A percentile compares a stretch with the other conserved stretches of the same genome.
Evolutionary conservation across 2,888 invertebrate species (phyloP).

Genomic region (Homarus gammarus): DNA sequence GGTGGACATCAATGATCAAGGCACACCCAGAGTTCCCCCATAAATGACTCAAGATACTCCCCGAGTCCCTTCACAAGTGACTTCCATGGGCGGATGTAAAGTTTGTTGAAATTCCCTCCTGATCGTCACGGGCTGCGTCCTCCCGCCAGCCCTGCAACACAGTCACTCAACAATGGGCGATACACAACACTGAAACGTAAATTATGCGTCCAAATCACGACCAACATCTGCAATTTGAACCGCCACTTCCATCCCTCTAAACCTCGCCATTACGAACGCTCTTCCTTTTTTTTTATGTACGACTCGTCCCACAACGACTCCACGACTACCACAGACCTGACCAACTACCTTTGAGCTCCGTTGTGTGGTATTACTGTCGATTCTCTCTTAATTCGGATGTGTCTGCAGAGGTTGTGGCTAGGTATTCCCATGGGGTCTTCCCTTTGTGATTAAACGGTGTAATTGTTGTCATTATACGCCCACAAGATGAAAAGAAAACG

Average conservation of each 20-base stretch:
- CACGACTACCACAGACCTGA: not conserved
- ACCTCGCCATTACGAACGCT: not conserved
- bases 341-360: not conserved
- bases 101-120: not conserved
- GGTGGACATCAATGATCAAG: not conserved
- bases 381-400: not conserved
- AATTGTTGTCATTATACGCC: slow-evolving; percentile 46
- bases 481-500: slow-evolving; percentile 60
- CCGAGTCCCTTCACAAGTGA: not conserved
- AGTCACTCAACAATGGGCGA: slow-evolving; percentile 17
- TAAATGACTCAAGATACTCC: no score
- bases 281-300: not conserved
- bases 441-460: slow-evolving; percentile 58
- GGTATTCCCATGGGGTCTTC: slow-evolving; percentile 36
- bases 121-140: slow-evolving; percentile 5
- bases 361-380: not conserved
- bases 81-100: not conserved
- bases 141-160: not conserved
- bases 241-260: slow-evolving; percentile 26
- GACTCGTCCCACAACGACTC: not conserved
- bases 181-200: slow-evolving; percentile 35
- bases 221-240: slow-evolving; percentile 36
- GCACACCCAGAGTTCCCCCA: no score
- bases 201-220: slow-evolving; percentile 40
- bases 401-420: not conserved